A percentile compares a stretch with the other conserved stretches of the same genome.
phyloP scores from a whole-genome alignment of 2,888 invertebrate species.

The Athalia rosae region DNA sequence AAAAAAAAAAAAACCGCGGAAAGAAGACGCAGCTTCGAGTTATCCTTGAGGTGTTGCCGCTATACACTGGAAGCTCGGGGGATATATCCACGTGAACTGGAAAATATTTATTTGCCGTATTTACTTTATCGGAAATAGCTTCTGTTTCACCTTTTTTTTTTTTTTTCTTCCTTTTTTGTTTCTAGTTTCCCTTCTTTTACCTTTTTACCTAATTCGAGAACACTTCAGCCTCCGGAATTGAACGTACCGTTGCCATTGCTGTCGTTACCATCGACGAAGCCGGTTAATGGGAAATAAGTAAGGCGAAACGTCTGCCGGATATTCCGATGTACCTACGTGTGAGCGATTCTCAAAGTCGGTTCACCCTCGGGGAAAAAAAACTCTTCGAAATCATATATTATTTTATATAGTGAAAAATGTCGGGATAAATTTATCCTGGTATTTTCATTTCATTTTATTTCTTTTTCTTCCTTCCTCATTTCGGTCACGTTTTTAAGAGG shows the following conservation, averaged over 20 bases:
- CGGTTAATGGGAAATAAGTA: neutral
- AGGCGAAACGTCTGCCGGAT: neutral
- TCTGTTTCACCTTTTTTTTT: too few relatives aligned
- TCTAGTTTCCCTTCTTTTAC: neutral
- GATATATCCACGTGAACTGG: conserved; percentile 20
- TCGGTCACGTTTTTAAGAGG: neutral
- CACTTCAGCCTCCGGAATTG: conserved; percentile 15
- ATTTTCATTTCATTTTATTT: neutral
- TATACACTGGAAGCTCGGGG: too few relatives aligned
- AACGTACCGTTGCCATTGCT: conserved; percentile 24
- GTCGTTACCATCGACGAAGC: neutral
- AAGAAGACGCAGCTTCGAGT: conserved; percentile 16
- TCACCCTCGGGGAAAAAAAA: neutral
- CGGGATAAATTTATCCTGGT: neutral
- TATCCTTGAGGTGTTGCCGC: conserved; percentile 12
- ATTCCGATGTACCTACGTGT: too few relatives aligned
- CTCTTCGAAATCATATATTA: too few relatives aligned
- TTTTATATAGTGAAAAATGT: neutral
- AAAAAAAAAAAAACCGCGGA: neutral
- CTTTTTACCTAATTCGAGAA: neutral
- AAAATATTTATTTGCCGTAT: conserved; percentile 36
- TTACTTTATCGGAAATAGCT: conserved; percentile 33
- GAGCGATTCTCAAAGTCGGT: neutral
- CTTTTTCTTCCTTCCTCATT: neutral
- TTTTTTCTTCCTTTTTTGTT: too few relatives aligned